Conservation (phyloP, 1,140 invertebrate genomes). For the Grapholita molesta region DNA sequence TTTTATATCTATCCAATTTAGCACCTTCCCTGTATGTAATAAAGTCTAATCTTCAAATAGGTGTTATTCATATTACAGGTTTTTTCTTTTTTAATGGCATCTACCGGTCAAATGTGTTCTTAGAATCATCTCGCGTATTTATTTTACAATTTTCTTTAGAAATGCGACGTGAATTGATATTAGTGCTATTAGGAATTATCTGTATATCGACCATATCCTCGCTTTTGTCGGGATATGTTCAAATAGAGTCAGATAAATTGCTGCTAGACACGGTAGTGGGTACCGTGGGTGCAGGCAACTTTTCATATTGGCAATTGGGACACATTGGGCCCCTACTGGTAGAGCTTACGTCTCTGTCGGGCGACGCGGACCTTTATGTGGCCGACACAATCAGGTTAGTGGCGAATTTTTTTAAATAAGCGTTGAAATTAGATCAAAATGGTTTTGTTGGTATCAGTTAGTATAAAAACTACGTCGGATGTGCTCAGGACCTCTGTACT, state of each 20-base stretch:
- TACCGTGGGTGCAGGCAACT: conserved; percentile 56
- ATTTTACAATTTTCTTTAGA: conserved; percentile 17
- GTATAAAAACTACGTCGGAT: too few species aligned
- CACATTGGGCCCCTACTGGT: conserved; percentile 55
- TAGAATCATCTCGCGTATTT: background rate
- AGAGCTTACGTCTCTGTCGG: conserved; percentile 52
- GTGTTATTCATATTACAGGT: background rate
- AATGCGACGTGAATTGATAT: conserved; percentile 56
- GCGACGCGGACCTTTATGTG: conserved; percentile 66
- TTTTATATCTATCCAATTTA: too few species aligned
- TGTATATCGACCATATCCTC: conserved; percentile 49
- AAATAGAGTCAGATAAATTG: conserved; percentile 44
- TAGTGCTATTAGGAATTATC: conserved; percentile 55
- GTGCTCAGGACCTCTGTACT: too few species aligned
- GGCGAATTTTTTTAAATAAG: conserved; percentile 11
- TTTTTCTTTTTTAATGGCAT: background rate
- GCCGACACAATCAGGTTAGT: conserved; percentile 56
- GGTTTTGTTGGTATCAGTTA: too few species aligned
- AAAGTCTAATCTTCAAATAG: background rate
- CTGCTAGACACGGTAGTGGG: conserved; percentile 57
- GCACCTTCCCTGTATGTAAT: background rate
- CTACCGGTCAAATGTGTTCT: background rate
- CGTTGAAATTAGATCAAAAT: too few species aligned
- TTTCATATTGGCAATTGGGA: conserved; percentile 65
- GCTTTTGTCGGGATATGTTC: conserved; percentile 39